phyloP scores from a whole-genome alignment of 2,888 invertebrate genomes.

The Agrochola lychnidis region DNA sequence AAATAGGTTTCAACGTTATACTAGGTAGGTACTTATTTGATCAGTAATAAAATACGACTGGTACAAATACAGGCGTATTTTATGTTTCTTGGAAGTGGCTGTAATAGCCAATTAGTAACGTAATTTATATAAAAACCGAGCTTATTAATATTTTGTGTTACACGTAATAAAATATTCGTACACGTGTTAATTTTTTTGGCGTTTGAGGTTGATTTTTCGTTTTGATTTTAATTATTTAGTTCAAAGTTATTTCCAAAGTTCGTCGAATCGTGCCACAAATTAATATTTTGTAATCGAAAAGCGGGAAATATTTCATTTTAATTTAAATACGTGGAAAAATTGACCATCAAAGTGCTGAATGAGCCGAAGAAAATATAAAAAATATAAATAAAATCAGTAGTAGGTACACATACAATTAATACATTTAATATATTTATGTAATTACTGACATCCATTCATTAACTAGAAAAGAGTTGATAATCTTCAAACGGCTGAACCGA shows the following conservation, averaged over 20 bases:
- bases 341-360: background rate
- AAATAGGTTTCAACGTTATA: too few relatives aligned
- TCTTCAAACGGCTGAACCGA: too few relatives aligned
- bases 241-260: slow-evolving; percentile 1
- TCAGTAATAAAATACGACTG: background rate
- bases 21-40: background rate
- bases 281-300: background rate
- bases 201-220: background rate
- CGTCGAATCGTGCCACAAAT: background rate
- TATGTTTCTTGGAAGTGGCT: background rate
- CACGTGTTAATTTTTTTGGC: background rate
- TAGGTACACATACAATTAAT: too few relatives aligned
- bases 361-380: too few relatives aligned
- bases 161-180: slow-evolving; percentile 6
- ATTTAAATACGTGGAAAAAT: background rate
- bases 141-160: slow-evolving; percentile 3
- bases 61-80: background rate
- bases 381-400: too few relatives aligned
- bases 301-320: background rate
- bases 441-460: too few relatives aligned
- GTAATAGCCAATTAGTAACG: slow-evolving; percentile 26
- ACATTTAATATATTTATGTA: too few relatives aligned
- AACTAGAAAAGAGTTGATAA: too few relatives aligned
- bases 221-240: background rate
- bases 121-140: slow-evolving; percentile 16